These are phyloP conservation scores for Nannoperca australis DNA, from an alignment of 2,797 vertebrate species.

Conservation along the genomic window DNA sequence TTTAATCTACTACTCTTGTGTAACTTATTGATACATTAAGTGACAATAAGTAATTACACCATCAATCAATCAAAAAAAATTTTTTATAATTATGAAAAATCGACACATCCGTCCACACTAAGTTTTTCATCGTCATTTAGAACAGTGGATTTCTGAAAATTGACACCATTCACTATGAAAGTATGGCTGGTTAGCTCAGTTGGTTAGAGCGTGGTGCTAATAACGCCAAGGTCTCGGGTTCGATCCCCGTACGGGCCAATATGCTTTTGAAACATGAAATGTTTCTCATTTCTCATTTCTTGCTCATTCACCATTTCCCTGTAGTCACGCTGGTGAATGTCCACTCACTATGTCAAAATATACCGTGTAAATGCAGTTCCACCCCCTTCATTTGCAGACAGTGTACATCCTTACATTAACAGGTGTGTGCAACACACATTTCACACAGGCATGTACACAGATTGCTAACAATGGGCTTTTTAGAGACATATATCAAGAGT, in stretches of 20 bases:
- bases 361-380: no score
- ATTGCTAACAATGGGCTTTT: neutral
- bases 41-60: neutral
- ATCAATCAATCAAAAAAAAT: no score
- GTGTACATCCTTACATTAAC: neutral
- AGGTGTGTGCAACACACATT: neutral
- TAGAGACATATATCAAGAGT: neutral
- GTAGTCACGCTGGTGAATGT: neutral
- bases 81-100: neutral
- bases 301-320: no score
- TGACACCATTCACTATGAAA: no score
- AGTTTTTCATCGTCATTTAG: no score
- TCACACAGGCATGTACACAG: no score
- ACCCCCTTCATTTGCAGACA: no score
- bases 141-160: no score
- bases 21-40: neutral
- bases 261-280: neutral
- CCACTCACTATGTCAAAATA: neutral
- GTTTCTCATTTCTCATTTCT: no score
- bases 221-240: slow-evolving; percentile 80
- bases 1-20: neutral
- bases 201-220: slow-evolving; percentile 84
- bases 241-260: slow-evolving; percentile 62
- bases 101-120: no score
- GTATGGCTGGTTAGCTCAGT: slow-evolving; percentile 72